Conservation (phyloP, 2,113 vertebrate species). For the Puntigrus tetrazona region DNA sequence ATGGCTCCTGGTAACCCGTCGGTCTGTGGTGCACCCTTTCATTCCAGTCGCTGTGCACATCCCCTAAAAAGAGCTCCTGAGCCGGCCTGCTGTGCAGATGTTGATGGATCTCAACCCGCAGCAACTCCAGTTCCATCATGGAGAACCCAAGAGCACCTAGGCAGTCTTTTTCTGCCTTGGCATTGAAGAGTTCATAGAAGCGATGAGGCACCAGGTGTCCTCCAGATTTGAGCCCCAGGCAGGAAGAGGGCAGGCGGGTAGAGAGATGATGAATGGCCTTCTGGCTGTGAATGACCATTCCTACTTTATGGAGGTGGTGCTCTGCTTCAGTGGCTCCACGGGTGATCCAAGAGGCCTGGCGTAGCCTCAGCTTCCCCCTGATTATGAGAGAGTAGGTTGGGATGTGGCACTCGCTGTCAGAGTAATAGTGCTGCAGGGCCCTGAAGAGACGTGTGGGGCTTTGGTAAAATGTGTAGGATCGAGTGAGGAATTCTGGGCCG, state of each 20-base stretch:
- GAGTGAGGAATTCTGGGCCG: constrained; percentile 87
- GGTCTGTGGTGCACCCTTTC: constrained; percentile 84
- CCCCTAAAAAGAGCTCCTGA: constrained; percentile 87
- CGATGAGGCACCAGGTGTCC: constrained; percentile 71
- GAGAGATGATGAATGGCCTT: constrained; percentile 71
- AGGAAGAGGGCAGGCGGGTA: constrained; percentile 72
- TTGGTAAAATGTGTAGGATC: constrained; percentile 85
- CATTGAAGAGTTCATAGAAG: constrained; percentile 81
- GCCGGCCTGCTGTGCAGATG: constrained; percentile 72
- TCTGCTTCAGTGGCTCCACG: constrained; percentile 83
- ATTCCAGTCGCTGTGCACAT: constrained; percentile 82
- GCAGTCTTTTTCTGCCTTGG: constrained; percentile 74
- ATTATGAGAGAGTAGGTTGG: constrained; percentile 86
- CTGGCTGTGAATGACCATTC: constrained; percentile 83
- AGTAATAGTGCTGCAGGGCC: constrained; percentile 87
- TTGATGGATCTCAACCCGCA: constrained; percentile 78
- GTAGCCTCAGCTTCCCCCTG: constrained; percentile 84
- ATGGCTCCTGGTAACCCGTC: constrained; percentile 84
- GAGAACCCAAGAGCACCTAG: constrained; percentile 79
- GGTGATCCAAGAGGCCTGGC: constrained; percentile 90
- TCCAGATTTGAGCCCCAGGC: constrained; percentile 65
- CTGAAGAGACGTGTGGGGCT: constrained; percentile 79
- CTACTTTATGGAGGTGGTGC: constrained; percentile 85
- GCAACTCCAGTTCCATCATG: constrained; percentile 86
- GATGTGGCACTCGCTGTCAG: constrained; percentile 78